Percentiles rank a stretch among this genome's conserved stretches.
Conservation (phyloP, 2,888 invertebrate species). For the Fragum sueziense region DNA sequence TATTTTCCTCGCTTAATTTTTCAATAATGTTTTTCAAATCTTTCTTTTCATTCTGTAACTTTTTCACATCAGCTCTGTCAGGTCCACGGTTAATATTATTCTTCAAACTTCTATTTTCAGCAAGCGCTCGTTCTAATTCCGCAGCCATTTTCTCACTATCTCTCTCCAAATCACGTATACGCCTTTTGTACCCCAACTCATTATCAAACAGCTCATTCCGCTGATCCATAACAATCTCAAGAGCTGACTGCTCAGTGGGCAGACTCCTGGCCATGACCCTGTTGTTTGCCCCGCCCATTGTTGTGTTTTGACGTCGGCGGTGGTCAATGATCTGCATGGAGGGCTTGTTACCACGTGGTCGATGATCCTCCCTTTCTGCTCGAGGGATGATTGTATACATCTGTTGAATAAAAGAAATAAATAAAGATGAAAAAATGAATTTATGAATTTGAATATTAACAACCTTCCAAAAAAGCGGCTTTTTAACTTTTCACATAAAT, state of each 20-base stretch:
- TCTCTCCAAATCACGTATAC: slow-evolving; percentile 47
- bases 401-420: too few species aligned
- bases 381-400: slow-evolving; percentile 44
- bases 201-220: slow-evolving; percentile 39
- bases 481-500: too few species aligned
- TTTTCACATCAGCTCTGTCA: slow-evolving; percentile 42
- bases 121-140: slow-evolving; percentile 41
- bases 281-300: not conserved
- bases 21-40: slow-evolving; percentile 48
- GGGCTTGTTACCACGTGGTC: slow-evolving; percentile 27
- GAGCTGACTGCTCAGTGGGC: slow-evolving; percentile 8
- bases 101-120: slow-evolving; percentile 49
- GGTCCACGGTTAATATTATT: slow-evolving; percentile 53
- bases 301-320: not conserved
- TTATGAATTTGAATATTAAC: too few species aligned
- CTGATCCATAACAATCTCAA: slow-evolving; percentile 42
- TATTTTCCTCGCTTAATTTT: slow-evolving; percentile 40
- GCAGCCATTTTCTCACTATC: slow-evolving; percentile 40
- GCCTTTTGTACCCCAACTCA: slow-evolving; percentile 46
- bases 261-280: not conserved
- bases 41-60: slow-evolving; percentile 43
- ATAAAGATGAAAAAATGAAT: too few species aligned
- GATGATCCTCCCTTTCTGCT: slow-evolving; percentile 21
- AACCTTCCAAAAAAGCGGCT: too few species aligned
- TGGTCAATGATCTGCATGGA: slow-evolving; percentile 47